Evolutionary conservation across 2,113 vertebrate species (phyloP).

Genomic region (Etheostoma cragini): DNA sequence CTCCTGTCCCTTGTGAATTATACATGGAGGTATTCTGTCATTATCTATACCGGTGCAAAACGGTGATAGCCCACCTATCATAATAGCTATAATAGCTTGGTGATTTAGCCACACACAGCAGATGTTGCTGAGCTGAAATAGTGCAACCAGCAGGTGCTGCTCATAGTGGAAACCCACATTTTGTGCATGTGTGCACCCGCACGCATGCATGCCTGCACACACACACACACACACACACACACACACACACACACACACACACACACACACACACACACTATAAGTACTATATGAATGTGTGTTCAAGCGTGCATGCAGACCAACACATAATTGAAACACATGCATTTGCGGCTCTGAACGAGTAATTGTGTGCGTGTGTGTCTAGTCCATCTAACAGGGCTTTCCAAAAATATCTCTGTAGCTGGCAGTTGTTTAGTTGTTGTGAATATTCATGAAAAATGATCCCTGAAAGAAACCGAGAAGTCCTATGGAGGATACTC

Average conservation of each 20-base stretch:
- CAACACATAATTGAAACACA: neutral
- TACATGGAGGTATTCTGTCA: constrained; percentile 69
- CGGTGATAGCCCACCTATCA: constrained; percentile 65
- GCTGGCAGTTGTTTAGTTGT: neutral
- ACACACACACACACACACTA: neutral
- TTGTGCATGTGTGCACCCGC: neutral
- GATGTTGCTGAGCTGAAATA: constrained; percentile 62
- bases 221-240: neutral
- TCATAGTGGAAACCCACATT: constrained; percentile 18
- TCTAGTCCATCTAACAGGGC: neutral
- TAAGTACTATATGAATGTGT: neutral
- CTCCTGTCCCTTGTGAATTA: constrained; percentile 73
- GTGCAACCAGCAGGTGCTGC: constrained; percentile 47
- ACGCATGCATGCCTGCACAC: neutral
- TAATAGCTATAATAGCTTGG: constrained; percentile 72
- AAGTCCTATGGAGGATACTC: neutral
- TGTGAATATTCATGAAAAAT: neutral
- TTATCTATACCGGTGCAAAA: constrained; percentile 70
- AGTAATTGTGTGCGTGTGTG: neutral
- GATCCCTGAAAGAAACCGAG: neutral
- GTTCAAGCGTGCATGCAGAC: neutral
- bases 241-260: neutral
- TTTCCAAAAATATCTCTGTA: neutral
- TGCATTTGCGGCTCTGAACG: neutral
- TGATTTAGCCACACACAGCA: constrained; percentile 68